Percentiles rank a stretch among this genome's conserved stretches.
These are phyloP conservation scores for Notoglanidium macrostoma DNA, from an alignment of 2,797 vertebrate genomes.

Conservation along the genomic window DNA sequence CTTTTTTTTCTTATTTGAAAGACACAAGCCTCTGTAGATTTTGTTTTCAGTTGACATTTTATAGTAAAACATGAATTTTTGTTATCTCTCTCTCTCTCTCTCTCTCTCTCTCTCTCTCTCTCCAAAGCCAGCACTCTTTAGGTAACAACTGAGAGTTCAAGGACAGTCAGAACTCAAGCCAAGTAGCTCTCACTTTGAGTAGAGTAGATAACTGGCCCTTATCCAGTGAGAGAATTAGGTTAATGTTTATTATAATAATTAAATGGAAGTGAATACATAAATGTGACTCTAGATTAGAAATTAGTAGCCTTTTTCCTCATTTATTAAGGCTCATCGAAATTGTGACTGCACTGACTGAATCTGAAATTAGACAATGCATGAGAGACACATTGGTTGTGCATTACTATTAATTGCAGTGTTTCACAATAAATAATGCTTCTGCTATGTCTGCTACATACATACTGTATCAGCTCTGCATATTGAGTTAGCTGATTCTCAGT, in stretches of 20 bases:
- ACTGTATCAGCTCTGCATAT: not conserved
- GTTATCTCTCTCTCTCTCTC: conserved; percentile 52
- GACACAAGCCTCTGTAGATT: not conserved
- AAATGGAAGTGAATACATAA: conserved; percentile 68
- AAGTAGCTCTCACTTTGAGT: conserved; percentile 67
- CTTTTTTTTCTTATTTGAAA: not conserved
- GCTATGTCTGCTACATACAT: not conserved
- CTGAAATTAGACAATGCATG: conserved; percentile 6
- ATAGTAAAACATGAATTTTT: not conserved
- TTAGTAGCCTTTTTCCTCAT: conserved; percentile 53
- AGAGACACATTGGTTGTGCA: not conserved
- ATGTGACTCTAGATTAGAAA: conserved; percentile 59
- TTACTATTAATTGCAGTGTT: not conserved
- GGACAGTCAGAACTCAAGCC: conserved; percentile 62
- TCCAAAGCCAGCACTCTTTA: conserved; percentile 49
- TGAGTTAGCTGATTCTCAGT: not conserved
- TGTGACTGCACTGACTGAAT: not conserved
- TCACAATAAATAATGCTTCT: not conserved
- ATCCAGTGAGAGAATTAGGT: conserved; percentile 72
- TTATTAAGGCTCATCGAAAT: conserved; percentile 47
- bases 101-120: conserved; percentile 43
- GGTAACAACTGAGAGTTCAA: conserved; percentile 67
- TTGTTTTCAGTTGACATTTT: not conserved
- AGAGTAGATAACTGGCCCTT: conserved; percentile 66
- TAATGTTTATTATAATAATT: conserved; percentile 74